A percentile compares a stretch with the other conserved stretches of the same genome.
These are phyloP conservation scores for Spodoptera exigua DNA, from an alignment of 2,888 invertebrate genomes.

Conservation along the genomic window DNA sequence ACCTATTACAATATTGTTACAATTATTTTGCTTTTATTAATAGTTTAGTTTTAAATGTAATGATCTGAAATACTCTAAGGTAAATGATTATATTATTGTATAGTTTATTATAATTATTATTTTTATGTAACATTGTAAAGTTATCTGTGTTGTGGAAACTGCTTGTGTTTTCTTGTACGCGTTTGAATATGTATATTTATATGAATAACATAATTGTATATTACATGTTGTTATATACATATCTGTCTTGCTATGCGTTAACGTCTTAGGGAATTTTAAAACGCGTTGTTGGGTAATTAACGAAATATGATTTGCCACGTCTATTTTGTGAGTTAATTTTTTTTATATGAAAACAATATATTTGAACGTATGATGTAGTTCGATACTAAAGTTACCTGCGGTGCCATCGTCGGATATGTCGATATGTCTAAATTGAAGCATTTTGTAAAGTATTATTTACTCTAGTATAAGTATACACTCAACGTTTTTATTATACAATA, in stretches of 20 bases:
- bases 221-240: no score
- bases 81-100: conserved; percentile 42
- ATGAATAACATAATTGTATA: no score
- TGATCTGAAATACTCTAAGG: conserved; percentile 65
- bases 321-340: no score
- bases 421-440: conserved; percentile 57
- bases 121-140: conserved; percentile 10
- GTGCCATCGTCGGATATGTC: conserved; percentile 65
- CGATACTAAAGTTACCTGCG: conserved; percentile 60
- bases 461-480: conserved; percentile 50
- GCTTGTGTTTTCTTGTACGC: conserved; percentile 26
- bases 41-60: conserved; percentile 37
- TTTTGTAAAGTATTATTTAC: conserved; percentile 70
- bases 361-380: conserved; percentile 21
- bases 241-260: no score
- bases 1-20: conserved; percentile 31
- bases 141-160: conserved; percentile 14
- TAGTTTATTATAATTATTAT: conserved; percentile 15
- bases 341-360: no score
- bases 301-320: no score
- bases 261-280: no score
- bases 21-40: conserved; percentile 49
- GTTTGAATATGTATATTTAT: conserved; percentile 32
- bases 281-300: no score
- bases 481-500: conserved; percentile 55